phyloP scores from a whole-genome alignment of 2,888 invertebrate genomes.

The Aporophyla nigra region DNA sequence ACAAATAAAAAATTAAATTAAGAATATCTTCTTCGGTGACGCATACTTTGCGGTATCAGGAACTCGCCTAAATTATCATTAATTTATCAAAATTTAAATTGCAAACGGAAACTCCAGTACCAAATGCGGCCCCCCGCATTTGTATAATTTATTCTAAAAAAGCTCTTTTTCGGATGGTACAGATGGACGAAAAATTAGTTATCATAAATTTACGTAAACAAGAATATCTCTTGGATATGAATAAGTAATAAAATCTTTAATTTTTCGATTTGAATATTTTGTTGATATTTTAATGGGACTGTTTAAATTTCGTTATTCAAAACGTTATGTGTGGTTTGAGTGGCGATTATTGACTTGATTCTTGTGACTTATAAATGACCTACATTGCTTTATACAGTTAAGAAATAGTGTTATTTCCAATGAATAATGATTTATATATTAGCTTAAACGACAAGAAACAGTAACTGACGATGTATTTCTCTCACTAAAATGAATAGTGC shows the following conservation, averaged over 20 bases:
- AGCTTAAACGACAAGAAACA: too few species aligned
- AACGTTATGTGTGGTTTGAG: background rate
- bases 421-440: too few species aligned
- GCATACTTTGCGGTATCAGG: constrained; percentile 39
- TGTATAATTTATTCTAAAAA: constrained; percentile 69
- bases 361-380: too few species aligned
- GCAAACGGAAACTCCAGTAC: constrained; percentile 42
- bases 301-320: background rate
- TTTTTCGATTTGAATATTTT: constrained; percentile 46
- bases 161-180: constrained; percentile 49
- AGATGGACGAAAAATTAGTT: constrained; percentile 72
- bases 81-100: constrained; percentile 65
- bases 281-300: constrained; percentile 2
- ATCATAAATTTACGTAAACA: constrained; percentile 76
- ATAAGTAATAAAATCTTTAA: constrained; percentile 66
- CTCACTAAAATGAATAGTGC: too few species aligned
- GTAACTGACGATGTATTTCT: too few species aligned
- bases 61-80: constrained; percentile 57
- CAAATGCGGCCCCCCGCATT: constrained; percentile 20
- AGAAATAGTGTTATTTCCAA: too few species aligned
- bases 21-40: constrained; percentile 4
- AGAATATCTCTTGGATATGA: constrained; percentile 68
- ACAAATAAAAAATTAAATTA: constrained; percentile 21
- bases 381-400: too few species aligned
- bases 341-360: too few species aligned